Percentiles rank a stretch among this genome's conserved stretches.
Evolutionary conservation across 2,113 vertebrate species (phyloP).

Genomic region (Pseudorhombus dupliciocellatus): DNA sequence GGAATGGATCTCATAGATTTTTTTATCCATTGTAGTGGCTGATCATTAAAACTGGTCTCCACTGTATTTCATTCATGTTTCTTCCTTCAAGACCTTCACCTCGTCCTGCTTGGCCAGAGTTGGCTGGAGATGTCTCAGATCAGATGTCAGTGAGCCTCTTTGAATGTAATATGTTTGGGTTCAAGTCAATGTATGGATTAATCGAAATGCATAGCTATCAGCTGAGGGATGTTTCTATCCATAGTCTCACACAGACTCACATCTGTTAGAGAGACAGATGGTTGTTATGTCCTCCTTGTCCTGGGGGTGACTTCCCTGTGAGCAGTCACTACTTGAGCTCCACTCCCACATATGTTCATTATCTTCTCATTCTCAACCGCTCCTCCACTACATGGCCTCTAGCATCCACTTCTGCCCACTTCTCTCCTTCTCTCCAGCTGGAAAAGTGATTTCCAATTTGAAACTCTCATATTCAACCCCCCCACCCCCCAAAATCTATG

Average conservation of each 20-base stretch:
- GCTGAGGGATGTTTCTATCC: conserved; percentile 25
- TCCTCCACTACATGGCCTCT: conserved; percentile 49
- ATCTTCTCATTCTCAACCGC: conserved; percentile 51
- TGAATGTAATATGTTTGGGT: neutral
- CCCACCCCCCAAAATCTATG: neutral
- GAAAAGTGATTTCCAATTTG: conserved; percentile 6
- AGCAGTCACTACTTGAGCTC: conserved; percentile 54
- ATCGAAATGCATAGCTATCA: conserved; percentile 34
- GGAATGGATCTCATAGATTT: neutral
- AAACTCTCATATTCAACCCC: neutral
- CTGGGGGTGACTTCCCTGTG: conserved; percentile 50
- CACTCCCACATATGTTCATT: conserved; percentile 70
- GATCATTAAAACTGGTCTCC: neutral
- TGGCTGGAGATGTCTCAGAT: too few relatives aligned
- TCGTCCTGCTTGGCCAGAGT: too few relatives aligned
- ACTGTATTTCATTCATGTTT: neutral
- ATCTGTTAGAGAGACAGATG: conserved; percentile 65
- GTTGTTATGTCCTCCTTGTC: conserved; percentile 35
- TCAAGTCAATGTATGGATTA: neutral
- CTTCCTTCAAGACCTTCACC: too few relatives aligned
- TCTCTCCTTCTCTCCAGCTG: conserved; percentile 35
- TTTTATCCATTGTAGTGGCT: neutral
- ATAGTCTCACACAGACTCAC: conserved; percentile 35
- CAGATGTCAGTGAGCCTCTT: too few relatives aligned
- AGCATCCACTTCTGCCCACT: conserved; percentile 15